Base-by-base conservation (phyloP, 37 sponge, comb jelly and placozoan species). In the Mnemiopsis leidyi region DNA sequence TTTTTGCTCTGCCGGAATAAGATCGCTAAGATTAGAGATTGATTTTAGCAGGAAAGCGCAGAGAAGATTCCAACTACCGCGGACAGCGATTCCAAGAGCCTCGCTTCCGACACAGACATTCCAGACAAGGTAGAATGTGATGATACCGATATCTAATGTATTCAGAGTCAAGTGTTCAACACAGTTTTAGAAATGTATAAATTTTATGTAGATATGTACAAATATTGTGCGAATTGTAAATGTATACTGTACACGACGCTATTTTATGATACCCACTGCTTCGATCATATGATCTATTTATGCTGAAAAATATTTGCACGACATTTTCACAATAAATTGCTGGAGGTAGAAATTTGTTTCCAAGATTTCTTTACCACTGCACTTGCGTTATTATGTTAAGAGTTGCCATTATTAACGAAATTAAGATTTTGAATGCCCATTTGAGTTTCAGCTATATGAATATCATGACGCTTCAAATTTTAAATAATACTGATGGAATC, bases 1-100 rank as follows among this genome's bases (percentile, higher is more conserved):
- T n/a, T n/a, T n/a, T n/a, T n/a, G n/a, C n/a, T n/a, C n/a, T n/a
- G n/a, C n/a, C n/a, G n/a, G n/a, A n/a, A n/a, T n/a, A n/a, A n/a
- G n/a, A n/a, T n/a, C n/a, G n/a, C n/a, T n/a, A 13, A 48, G 13
- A 48, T 48, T 48, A 48, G 61, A 48, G 61, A 5, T 13, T 48
- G 61, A 48, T 48, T 48, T 48, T 48, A 48, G 61, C 61, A 48
- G 61, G 61, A 13, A 5, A 48, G 61, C 13, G 61, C 36, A 18
- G 26, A 32, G 36, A 13, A 32, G 20, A 26, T 13, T 32, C 79
- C 36, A 31, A 36, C 36, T 1, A 36, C 32, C 3, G 79, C 7
- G 33, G 79, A 77, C 79, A 77, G 79, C 36, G 79, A 77, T 20
- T 31, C 79, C 34, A 77, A 77, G 79, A 77, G 79, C 32, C 34